Evolutionary conservation across 2,113 vertebrate genomes (phyloP), one percentile per base, ranked within the genome.

Genomic region (Lagopus muta): DNA sequence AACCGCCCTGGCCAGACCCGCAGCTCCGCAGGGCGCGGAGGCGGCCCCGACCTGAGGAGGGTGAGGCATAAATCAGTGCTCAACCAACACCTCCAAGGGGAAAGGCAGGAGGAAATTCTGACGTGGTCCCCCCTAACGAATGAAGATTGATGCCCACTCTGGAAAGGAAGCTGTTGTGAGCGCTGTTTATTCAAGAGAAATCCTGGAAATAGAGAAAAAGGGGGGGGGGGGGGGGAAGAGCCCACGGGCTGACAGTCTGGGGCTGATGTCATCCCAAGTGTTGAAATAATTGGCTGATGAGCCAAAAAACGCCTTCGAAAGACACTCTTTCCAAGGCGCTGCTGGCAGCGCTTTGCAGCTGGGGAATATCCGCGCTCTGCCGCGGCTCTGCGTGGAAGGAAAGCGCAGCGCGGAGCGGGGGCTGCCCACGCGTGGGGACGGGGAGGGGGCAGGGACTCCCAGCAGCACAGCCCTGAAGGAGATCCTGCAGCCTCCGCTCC

Each of bases 141-240:
- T 79, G 87, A 84, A 94, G 91, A 93, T 93, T 43, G 88, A 95
- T 36, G 82, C 50, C 69, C 60, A 19, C 22, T 55, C 65, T 6
- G 24, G 62, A 74, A 85, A 40, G 60, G 32, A 74, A 80, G 77
- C 45, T 9, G 42, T 38, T 94, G n/a, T 50, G 75, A 93, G 62
- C 34, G 70, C 43, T 74, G 65, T 77, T 82, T 19, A 32, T 45
- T 9, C 57, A 71, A 25, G 69, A 18, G 28, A 84, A 97, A 86
- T 11, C 11, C 67, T 36, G 82, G 30, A 77, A 79, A 67, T 1
- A 22, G 15, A 25, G 32, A 47, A 24, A 58, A 38, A 1, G 3
- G 9, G 4, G 13, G 20, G 40, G 38, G 9, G 38, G 10, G 40
- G 40, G 40, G 40, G 40, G 40, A 40, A 40, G 4, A 87, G 7